Evolutionary conservation across 2,888 invertebrate genomes (phyloP), one percentile per base, ranked within the genome.

Genomic region (Tetropium fuscum): DNA sequence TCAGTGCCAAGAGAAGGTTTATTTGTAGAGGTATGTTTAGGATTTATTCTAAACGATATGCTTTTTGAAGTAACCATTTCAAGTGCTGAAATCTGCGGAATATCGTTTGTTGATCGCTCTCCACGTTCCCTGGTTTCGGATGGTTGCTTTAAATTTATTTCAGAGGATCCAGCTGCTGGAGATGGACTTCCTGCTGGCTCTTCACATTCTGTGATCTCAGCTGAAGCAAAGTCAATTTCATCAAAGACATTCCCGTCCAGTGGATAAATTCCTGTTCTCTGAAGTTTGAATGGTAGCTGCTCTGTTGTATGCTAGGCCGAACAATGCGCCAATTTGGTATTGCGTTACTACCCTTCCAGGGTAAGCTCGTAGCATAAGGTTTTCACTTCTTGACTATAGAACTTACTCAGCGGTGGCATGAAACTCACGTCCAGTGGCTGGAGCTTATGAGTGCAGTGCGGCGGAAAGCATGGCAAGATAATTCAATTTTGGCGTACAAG

Each of bases 401-500:
- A n/a, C n/a, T n/a, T n/a, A n/a, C n/a, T n/a, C n/a, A 20, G 10
- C 11, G 22, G 3, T 16, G 11, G 22, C 16, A 18, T 8, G 13
- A 36, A 43, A 11, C 10, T 22, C 7, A 43, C 43, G 13, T 5
- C 22, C 10, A 43, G 22, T 3, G 43, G 22, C 43, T 43, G 43
- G 2, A 22, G 2, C n/a, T 10, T 20, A 13, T 43, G 20, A 10
- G 43, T 43, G 3, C 22, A 43, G 13, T 43, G 20, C 1, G 43
- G 43, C 5, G 43, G 22, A 10, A 43, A 8, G 18, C 43, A 10
- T 10, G 10, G 8, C 10, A 30, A 30, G 3, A 30, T 30, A 7
- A 30, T 7, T 4, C 30, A 8, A 30, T 30, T 30, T n/a, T n/a
- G n/a, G n/a, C 8, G 30, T 3, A 25, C 22, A 8, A 18, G 5